Base-by-base conservation (phyloP, 2,797 vertebrate genomes). In the Coilia nasus region DNA sequence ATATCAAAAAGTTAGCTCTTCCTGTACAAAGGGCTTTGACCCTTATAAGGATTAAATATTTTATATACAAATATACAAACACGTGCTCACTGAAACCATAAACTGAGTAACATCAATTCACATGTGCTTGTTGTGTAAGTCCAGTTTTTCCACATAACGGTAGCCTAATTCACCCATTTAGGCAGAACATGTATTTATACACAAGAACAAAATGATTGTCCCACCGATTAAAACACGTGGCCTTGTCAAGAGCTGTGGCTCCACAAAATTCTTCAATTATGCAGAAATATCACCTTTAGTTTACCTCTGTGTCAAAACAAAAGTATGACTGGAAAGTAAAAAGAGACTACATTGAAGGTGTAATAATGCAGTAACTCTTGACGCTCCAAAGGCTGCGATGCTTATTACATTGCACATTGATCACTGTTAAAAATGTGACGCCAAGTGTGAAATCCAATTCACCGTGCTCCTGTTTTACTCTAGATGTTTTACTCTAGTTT, bases 1-100 rank as follows among this genome's bases (percentile, higher is more conserved):
- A 94, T 96, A 96, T 96, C 93, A 96, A 96, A 95, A 91, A 90
- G 67, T 83, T 89, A 88, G 86, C 87, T 91, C 84, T 93, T 83
- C 88, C 93, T 95, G 93, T 96, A 95, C 95, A 96, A 94, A 94
- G 87, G 89, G 91, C 89, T 81, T 86, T 83, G 88, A 86, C 89
- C 81, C 81, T 85, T 83, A 82, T 84, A 89, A 92, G 84, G 87
- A 85, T 94, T 95, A 94, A 94, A 94, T 94, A 94, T 94, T 89
- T 85, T 92, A 94, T 94, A 93, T 95, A 93, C 92, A 93, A 92
- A 92, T 94, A 84, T 95, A 94, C 93, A 95, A 85, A 57, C 35
- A 60, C 57, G 82, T 25, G 75, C 82, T 83, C 64, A 47, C 75
- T 87, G 50, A 81, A 87, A 59, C 67, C 84, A 47, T 2, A 81